Evolutionary conservation across 2,888 invertebrate species (phyloP).

Genomic region (Zelleria hepariella): DNA sequence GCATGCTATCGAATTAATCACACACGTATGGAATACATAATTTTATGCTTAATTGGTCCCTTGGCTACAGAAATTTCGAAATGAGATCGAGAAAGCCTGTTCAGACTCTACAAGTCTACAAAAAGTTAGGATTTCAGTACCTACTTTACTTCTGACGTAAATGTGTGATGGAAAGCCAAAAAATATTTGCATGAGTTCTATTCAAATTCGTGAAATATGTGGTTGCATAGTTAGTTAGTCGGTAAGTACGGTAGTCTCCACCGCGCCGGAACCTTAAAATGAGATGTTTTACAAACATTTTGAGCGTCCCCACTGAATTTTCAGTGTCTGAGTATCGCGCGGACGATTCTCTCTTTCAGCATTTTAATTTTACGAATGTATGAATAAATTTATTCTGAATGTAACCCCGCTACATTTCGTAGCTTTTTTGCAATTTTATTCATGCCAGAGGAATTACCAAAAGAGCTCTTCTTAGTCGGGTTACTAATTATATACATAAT

Average conservation of each 20-base stretch:
- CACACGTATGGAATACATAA: no score
- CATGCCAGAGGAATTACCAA: neutral
- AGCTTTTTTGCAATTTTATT: neutral
- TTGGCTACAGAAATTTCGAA: neutral
- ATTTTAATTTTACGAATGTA: conserved; percentile 2
- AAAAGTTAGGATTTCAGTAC: no score
- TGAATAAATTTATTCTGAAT: conserved; percentile 1
- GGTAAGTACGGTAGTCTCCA: no score
- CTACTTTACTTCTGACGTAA: no score
- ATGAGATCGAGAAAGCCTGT: no score
- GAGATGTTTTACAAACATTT: conserved; percentile 2
- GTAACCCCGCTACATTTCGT: neutral
- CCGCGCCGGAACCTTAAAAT: neutral
- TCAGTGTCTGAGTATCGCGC: neutral
- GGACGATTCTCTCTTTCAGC: neutral
- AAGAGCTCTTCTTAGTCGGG: neutral
- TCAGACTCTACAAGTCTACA: no score
- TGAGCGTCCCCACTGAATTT: neutral
- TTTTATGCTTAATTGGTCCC: no score
- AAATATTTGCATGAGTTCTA: no score
- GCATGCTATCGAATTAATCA: no score
- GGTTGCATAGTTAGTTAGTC: no score
- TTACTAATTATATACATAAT: neutral
- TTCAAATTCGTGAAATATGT: no score
- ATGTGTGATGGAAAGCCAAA: no score